Evolutionary conservation across 2,113 vertebrate species (phyloP).

Genomic region (Tetraodon nigroviridis): DNA sequence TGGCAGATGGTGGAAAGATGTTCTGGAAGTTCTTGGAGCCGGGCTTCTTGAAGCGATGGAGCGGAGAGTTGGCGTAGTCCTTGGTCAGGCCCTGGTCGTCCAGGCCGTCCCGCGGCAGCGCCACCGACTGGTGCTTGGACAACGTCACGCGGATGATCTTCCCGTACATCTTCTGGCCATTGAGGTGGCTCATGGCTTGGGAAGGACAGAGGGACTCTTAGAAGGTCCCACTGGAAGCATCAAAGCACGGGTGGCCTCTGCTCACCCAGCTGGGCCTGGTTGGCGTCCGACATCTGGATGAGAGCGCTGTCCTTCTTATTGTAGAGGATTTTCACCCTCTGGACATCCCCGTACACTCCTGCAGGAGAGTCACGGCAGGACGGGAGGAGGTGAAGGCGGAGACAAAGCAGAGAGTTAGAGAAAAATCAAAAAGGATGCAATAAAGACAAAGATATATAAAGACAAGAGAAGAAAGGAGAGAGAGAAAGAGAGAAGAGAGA

Average conservation of each 20-base stretch:
- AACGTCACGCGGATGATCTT: slow-evolving; percentile 96
- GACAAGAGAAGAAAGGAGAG: slow-evolving; percentile 78
- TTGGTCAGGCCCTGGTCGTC: slow-evolving; percentile 97
- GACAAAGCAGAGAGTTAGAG: slow-evolving; percentile 69
- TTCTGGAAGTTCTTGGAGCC: slow-evolving; percentile 98
- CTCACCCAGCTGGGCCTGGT: slow-evolving; percentile 97
- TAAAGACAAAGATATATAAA: slow-evolving; percentile 79
- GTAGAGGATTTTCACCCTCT: slow-evolving; percentile 98
- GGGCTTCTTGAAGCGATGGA: slow-evolving; percentile 96
- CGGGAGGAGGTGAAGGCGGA: slow-evolving; percentile 60
- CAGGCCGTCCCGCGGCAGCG: slow-evolving; percentile 92
- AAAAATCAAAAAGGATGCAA: slow-evolving; percentile 58
- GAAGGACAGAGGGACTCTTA: neutral
- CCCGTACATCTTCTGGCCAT: slow-evolving; percentile 97
- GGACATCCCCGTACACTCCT: slow-evolving; percentile 98
- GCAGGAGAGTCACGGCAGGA: slow-evolving; percentile 79
- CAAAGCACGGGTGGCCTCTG: neutral
- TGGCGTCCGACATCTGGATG: slow-evolving; percentile 95
- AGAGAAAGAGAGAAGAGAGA: slow-evolving; percentile 39
- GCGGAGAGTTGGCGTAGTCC: slow-evolving; percentile 94
- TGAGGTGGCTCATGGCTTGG: slow-evolving; percentile 95
- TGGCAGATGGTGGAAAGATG: slow-evolving; percentile 95
- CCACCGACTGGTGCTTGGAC: slow-evolving; percentile 95
- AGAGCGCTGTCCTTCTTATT: slow-evolving; percentile 99
- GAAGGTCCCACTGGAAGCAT: neutral